Base-by-base conservation (phyloP, 64 coral and sea anemone genomes). In the Stylophora pistillata region DNA sequence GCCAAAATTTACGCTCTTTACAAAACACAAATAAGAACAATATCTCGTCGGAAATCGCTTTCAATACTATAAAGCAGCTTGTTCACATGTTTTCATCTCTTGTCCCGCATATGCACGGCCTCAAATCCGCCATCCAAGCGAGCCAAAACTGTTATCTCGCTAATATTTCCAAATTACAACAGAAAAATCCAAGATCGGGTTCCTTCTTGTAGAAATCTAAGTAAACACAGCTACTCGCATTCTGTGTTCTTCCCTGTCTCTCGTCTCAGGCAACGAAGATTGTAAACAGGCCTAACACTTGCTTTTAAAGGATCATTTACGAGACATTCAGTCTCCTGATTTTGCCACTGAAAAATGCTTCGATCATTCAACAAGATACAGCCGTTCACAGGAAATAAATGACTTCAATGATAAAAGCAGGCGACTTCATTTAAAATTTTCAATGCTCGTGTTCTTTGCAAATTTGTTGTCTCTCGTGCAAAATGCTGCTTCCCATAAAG, bases 401-500 rank as follows among this genome's bases (percentile, higher is more conserved):
- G 3, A 84, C 26, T 47, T 14, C 21, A 53, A 84, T 53, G 53
- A 13, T n/a, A 5, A 58, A 37, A 84, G 37, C 10, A 69, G 61
- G 30, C 30, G 59, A 62, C n/a, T 32, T 70, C 69, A 53, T n/a
- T 23, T 41, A 82, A 64, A 82, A 69, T 25, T 29, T 5, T 79
- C 77, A 17, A 26, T 77, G 20, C 27, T 10, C 55, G 31, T 30
- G 13, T 15, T 23, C 18, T 52, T n/a, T 23, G 0, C 61, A 52
- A 21, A 63, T 64, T 81, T 84, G 23, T 33, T 33, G n/a, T 41
- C 0, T 17, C 17, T 47, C n/a, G 65, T 82, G 30, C 58, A 82
- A 82, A 82, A 53, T 82, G 57, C 33, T 33, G 32, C 37, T 66
- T 84, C 80, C 80, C 80, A 84, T 84, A 61, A 69, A 84, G 80